phyloP scores from a whole-genome alignment of 2,797 vertebrate genomes.

The Chaetophractus vellerosus region DNA sequence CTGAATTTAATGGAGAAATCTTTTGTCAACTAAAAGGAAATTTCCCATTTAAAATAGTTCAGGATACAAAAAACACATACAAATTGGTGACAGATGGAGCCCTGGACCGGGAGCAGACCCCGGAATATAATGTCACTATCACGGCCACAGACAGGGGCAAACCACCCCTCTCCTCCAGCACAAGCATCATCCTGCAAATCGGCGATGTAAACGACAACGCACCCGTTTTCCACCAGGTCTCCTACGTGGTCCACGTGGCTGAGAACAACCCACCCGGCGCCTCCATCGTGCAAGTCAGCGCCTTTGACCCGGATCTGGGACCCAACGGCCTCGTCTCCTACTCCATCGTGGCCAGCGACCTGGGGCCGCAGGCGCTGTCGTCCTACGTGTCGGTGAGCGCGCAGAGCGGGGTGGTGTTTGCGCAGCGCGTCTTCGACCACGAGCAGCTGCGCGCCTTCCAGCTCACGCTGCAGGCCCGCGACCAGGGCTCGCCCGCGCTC shows the following conservation, averaged over 20 bases:
- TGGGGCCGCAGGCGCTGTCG: slow-evolving; percentile 62
- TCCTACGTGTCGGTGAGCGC: slow-evolving; percentile 89
- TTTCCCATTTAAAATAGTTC: slow-evolving; percentile 79
- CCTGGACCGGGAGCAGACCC: slow-evolving; percentile 74
- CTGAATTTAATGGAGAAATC: slow-evolving; percentile 79
- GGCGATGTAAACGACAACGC: slow-evolving; percentile 80
- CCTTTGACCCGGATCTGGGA: slow-evolving; percentile 59
- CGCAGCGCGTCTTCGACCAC: slow-evolving; percentile 92
- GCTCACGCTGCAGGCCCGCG: slow-evolving; percentile 89
- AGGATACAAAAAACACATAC: slow-evolving; percentile 81
- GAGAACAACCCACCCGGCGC: slow-evolving; percentile 74
- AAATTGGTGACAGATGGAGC: slow-evolving; percentile 71
- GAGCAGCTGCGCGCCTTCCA: slow-evolving; percentile 90
- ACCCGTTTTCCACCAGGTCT: slow-evolving; percentile 65
- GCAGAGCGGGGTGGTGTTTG: slow-evolving; percentile 91
- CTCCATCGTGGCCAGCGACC: slow-evolving; percentile 74
- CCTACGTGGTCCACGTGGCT: slow-evolving; percentile 60
- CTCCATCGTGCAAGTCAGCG: slow-evolving; percentile 62
- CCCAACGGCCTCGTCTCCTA: slow-evolving; percentile 81
- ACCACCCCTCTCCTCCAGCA: slow-evolving; percentile 68
- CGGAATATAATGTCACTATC: slow-evolving; percentile 83
- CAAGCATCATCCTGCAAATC: slow-evolving; percentile 74
- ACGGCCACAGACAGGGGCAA: slow-evolving; percentile 71
- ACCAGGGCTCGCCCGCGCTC: slow-evolving; percentile 89
- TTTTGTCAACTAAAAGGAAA: slow-evolving; percentile 68